Evolutionary conservation across 2,888 invertebrate genomes (phyloP), one percentile per base, ranked within the genome.

Genomic region (Erebia aethiops): DNA sequence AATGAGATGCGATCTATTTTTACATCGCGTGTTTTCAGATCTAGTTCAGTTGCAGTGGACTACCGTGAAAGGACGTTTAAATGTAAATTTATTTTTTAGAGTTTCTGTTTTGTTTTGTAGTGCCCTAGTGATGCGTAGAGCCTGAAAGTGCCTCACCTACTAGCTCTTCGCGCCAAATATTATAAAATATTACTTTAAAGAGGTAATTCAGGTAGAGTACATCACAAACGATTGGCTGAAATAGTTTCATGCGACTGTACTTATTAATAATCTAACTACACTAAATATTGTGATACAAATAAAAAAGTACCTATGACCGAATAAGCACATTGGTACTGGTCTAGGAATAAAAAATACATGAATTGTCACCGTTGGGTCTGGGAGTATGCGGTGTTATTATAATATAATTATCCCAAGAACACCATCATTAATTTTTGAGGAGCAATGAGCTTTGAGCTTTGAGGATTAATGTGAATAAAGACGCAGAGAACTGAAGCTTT

Each of bases 1-100:
- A 54, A 66, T 57, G 56, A 66, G 66, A 66, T 66, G 56, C 56
- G 56, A 57, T 57, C 46, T 66, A 66, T 66, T 66, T 66, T 66
- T 66, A 66, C 56, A 66, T 57, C 54, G 56, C 56, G 54, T 56
- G 65, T 56, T 65, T 54, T 18, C 7, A 41, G 16, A 43, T 43
- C 43, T 16, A 43, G 43, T 46, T 62, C 21, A 49, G 62, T 16
- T 49, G 21, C 62, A 49, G 61, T 18, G 61, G 16, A 46, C 46
- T 43, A n/a, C 61, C 43, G 11, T 61, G 43, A 61, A 61, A 46
- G 16, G 16, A 46, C 16, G 43, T 43, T 61, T 18, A 51, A 14
- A 5, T n/a, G 13, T 51, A 14, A 51, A 4, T 51, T 51, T 51
- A n/a, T 51, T 51, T 51, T 51, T 2, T 2, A 16, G 16, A 52